A percentile compares a stretch with the other conserved stretches of the same genome.
phyloP scores from a whole-genome alignment of 1,140 invertebrate genomes.

The Vollenhovia emeryi region DNA sequence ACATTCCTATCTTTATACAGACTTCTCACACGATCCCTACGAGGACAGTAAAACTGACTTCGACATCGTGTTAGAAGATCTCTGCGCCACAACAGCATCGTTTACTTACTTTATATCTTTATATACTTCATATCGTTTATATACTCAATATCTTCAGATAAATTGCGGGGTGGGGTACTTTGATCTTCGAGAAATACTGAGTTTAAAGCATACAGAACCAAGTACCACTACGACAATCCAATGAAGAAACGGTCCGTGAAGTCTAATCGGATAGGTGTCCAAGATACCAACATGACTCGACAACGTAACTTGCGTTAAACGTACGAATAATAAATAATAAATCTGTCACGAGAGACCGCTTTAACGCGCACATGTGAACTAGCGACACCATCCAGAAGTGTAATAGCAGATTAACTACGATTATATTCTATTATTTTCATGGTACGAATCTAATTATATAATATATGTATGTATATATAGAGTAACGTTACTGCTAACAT shows the following conservation, averaged over 20 bases:
- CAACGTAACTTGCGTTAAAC: slow-evolving; percentile 33
- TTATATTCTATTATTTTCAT: slow-evolving; percentile 10
- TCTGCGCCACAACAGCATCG: not conserved
- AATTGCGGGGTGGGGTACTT: not conserved
- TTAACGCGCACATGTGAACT: not conserved
- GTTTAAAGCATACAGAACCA: not conserved
- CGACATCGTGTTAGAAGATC: not conserved
- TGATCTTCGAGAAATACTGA: slow-evolving; percentile 8
- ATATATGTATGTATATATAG: no score
- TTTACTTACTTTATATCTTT: no score
- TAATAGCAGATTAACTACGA: not conserved
- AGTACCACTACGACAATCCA: not conserved
- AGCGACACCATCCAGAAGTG: not conserved
- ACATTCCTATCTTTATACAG: slow-evolving; percentile 32
- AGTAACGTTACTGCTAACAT: slow-evolving; percentile 24
- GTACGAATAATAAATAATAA: slow-evolving; percentile 1
- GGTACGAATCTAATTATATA: slow-evolving; percentile 24
- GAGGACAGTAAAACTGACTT: slow-evolving; percentile 30
- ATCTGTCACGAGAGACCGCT: not conserved
- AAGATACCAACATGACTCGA: slow-evolving; percentile 9
- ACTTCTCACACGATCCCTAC: slow-evolving; percentile 18
- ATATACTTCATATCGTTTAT: no score
- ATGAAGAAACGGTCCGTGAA: slow-evolving; percentile 8
- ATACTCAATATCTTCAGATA: not conserved
- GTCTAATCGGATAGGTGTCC: not conserved